Evolutionary conservation across 2,888 invertebrate species (phyloP).

Genomic region (Drosophila peninsularis): DNA sequence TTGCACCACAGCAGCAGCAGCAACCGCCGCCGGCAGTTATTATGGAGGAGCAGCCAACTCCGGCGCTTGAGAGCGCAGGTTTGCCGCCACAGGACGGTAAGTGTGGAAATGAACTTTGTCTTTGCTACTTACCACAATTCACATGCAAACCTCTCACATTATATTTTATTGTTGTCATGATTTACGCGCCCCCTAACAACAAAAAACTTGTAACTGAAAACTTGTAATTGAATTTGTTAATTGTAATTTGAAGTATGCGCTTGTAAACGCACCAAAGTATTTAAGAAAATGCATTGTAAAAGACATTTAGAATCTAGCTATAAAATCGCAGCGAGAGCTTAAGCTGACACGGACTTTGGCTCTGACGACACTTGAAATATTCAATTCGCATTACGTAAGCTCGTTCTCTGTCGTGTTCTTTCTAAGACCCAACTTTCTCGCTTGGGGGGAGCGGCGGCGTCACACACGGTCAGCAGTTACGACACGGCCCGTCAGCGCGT

Average conservation of each 20-base stretch:
- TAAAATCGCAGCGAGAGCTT: slow-evolving; percentile 48
- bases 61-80: slow-evolving; percentile 72
- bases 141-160: slow-evolving; percentile 72
- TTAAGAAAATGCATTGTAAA: slow-evolving; percentile 58
- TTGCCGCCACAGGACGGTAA: slow-evolving; percentile 83
- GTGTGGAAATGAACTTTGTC: slow-evolving; percentile 71
- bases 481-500: slow-evolving; percentile 33
- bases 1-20: slow-evolving; percentile 13
- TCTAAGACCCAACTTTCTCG: slow-evolving; percentile 50
- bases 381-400: slow-evolving; percentile 32
- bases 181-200: slow-evolving; percentile 55
- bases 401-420: slow-evolving; percentile 43
- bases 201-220: slow-evolving; percentile 27
- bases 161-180: slow-evolving; percentile 73
- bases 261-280: slow-evolving; percentile 34
- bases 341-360: slow-evolving; percentile 35
- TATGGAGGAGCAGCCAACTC: slow-evolving; percentile 50
- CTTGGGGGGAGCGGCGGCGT: slow-evolving; percentile 42
- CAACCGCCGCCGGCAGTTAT: slow-evolving; percentile 39
- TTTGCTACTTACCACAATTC: slow-evolving; percentile 66
- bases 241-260: slow-evolving; percentile 49
- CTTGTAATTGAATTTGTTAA: slow-evolving; percentile 38
- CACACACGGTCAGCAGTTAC: slow-evolving; percentile 48
- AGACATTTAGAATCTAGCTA: slow-evolving; percentile 59
- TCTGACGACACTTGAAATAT: slow-evolving; percentile 36